Evolutionary conservation across 2,797 vertebrate species (phyloP), one percentile per base, ranked within the genome.

Genomic region (Eremophila alpestris): DNA sequence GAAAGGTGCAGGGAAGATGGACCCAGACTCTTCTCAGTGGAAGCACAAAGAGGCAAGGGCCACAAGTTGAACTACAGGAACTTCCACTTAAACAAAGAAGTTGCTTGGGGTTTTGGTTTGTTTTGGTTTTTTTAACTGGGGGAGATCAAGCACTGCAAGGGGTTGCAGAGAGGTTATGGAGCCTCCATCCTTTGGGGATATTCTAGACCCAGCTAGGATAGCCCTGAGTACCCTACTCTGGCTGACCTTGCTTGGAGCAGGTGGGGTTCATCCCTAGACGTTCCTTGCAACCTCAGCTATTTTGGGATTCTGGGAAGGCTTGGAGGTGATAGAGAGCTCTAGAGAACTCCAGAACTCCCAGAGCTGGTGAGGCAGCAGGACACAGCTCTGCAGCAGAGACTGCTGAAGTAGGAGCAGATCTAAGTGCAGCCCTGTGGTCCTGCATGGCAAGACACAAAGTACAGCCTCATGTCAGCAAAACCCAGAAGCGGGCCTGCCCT

Each of bases 11-110:
- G n/a, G 77, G 51, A 87, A 56, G 68, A 48, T 40, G n/a, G 16
- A 94, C 49, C 60, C 83, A 93, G 54, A 62, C 43, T 94, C 69
- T 71, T 83, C 80, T 74, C 67, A 82, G 59, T 23, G 49, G 69
- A 71, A 88, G 86, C 90, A 93, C 43, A 49, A 49, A 93, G 85
- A 93, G 38, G 65, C 73, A 95, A 86, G 10, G 58, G 62, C 62
- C 73, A 95, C 22, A 93, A 71, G 59, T 54, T 90, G 69, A 94
- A 95, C 87, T 46, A 70, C 9, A 32, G 8, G 29, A 70, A 74
- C 26, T 80, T 65, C 56, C 60, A 80, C 21, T 80, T 52, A 67
- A 86, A 79, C 29, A 74, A 63, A 76, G 38, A 41, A 23, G 4
- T 3, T 43, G 24, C 8, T 34, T 30, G 23, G 15, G 26, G 4